Evolutionary conservation across 2,797 vertebrate species (phyloP).

Genomic region (Enteromius treurensis): DNA sequence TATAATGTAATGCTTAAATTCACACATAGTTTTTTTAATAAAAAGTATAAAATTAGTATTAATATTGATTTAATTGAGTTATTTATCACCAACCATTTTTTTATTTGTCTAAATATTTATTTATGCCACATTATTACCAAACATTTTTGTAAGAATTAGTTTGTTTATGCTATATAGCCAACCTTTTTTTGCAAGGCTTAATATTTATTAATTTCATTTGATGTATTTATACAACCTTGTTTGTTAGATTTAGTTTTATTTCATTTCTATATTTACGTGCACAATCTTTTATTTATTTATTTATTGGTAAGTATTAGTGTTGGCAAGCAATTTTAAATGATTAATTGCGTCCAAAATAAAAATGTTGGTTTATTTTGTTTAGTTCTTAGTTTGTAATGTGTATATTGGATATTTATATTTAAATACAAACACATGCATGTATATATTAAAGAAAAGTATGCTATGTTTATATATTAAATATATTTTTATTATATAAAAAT

Average conservation of each 20-base stretch:
- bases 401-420: no score
- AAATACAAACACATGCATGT: no score
- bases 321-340: no score
- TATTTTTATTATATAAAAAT: no score
- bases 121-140: slow-evolving; percentile 1
- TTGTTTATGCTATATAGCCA: neutral
- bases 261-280: neutral
- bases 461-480: no score
- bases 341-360: no score
- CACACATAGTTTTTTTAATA: no score
- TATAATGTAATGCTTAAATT: neutral
- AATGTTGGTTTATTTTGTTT: no score
- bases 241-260: neutral
- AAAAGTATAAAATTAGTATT: neutral
- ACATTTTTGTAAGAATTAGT: neutral
- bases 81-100: neutral
- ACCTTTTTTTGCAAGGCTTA: neutral
- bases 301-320: neutral
- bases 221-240: neutral
- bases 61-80: neutral
- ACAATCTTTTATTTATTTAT: neutral
- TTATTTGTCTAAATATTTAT: neutral
- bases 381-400: no score
- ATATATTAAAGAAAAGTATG: no score
- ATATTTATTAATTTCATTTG: neutral